Base-by-base conservation (phyloP, 2,113 vertebrate genomes). In the Oryzias curvinotus region DNA sequence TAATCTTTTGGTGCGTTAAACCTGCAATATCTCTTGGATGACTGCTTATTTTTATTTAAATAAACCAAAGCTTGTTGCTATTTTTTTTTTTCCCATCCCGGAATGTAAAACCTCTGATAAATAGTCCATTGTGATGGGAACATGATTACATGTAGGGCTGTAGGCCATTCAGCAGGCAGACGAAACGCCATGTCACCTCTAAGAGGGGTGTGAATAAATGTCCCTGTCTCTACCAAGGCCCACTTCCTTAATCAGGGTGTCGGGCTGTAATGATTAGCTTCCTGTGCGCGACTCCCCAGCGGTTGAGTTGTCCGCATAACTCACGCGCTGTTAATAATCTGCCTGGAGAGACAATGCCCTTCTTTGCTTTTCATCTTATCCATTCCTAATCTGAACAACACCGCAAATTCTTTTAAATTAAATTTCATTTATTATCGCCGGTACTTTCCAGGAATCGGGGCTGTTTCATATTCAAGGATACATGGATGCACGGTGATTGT, bases 231-330 rank as follows among this genome's bases (percentile, higher is more conserved):
- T 13, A 70, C 83, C 83, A 81, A 88, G 88, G 83, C 83, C 83
- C 80, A 77, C 80, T 85, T 80, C 88, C 65, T 88, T 87, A 87
- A 90, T 88, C 88, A 88, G 77, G 68, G 81, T 83, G 86, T 81
- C 68, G 73, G 84, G 75, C 79, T 75, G 72, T 68, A 73, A 83
- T 87, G 84, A 89, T 89, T 88, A 87, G 86, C 86, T 88, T 86
- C 84, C 74, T 65, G 62, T 45, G 41, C 18, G 65, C 12, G 64
- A 68, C 57, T 63, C 26, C 60, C 48, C 68, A 23, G 62, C 54
- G 7, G 54, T 58, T n/a, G 64, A 60, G 52, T 71, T 50, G 42
- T 59, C 72, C 45, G 14, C 68, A 65, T 73, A 64, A 81, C 70
- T 82, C 82, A 64, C 26, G 57, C 62, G 21, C 62, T 52, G 65